Evolutionary conservation across 2,113 vertebrate genomes (phyloP).

Genomic region (Melospiza melodia): DNA sequence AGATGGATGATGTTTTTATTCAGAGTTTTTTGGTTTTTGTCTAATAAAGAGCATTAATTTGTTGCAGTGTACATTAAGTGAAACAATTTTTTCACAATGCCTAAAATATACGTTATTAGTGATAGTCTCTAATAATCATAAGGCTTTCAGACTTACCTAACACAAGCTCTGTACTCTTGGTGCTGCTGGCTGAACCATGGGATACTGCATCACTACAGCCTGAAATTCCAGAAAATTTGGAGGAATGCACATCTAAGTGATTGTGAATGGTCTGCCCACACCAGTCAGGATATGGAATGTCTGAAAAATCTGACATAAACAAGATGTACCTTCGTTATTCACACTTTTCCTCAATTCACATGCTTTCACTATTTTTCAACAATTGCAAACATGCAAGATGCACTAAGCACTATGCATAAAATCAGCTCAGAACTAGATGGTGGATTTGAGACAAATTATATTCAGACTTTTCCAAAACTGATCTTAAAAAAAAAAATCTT

Average conservation of each 20-base stretch:
- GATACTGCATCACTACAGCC: slow-evolving; percentile 93
- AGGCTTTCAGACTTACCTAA: slow-evolving; percentile 78
- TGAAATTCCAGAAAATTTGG: slow-evolving; percentile 94
- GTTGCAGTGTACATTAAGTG: background rate
- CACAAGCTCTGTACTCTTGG: slow-evolving; percentile 89
- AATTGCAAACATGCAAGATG: background rate
- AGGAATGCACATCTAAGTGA: slow-evolving; percentile 91
- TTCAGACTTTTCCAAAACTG: background rate
- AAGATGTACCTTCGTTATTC: slow-evolving; percentile 23
- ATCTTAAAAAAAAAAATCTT: background rate
- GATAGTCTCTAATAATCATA: background rate
- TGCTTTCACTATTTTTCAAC: background rate
- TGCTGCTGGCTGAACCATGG: slow-evolving; percentile 90
- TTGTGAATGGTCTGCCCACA: slow-evolving; percentile 88
- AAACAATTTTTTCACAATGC: background rate
- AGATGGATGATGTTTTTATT: background rate
- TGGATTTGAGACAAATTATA: background rate
- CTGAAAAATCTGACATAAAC: slow-evolving; percentile 84
- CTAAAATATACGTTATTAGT: background rate
- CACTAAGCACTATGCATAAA: background rate
- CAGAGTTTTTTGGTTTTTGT: background rate
- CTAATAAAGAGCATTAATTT: background rate
- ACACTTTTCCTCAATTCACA: background rate
- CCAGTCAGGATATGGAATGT: slow-evolving; percentile 93
- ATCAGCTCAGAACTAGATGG: background rate